Conservation (phyloP, 2,888 invertebrate species). For the Colostygia pectinataria region DNA sequence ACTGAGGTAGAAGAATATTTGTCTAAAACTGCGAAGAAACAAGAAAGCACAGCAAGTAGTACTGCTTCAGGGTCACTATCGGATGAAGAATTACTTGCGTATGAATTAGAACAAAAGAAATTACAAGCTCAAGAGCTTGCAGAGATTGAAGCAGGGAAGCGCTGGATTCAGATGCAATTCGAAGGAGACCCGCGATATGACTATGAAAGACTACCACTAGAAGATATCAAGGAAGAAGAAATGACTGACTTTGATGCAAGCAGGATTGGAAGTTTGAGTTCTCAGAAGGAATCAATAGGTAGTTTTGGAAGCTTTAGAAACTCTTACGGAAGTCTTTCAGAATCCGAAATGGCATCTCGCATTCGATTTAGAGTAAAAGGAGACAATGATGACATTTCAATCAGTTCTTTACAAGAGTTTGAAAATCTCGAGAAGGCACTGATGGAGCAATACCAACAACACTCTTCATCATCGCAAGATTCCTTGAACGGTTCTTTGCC, state of each 20-base stretch:
- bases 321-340: conserved; percentile 95
- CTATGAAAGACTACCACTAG: conserved; percentile 91
- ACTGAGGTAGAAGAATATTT: conserved; percentile 88
- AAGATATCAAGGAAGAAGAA: conserved; percentile 97
- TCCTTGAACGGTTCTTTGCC: conserved; percentile 92
- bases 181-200: conserved; percentile 90
- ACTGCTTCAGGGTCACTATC: conserved; percentile 83
- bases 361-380: conserved; percentile 91
- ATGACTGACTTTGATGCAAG: conserved; percentile 92
- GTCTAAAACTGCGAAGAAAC: conserved; percentile 86
- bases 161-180: conserved; percentile 96
- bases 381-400: conserved; percentile 96
- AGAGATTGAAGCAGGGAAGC: conserved; percentile 88
- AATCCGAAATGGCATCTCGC: conserved; percentile 93
- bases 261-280: conserved; percentile 89
- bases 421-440: conserved; percentile 95
- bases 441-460: conserved; percentile 88
- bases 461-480: conserved; percentile 92
- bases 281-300: conserved; percentile 90
- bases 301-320: conserved; percentile 92
- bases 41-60: conserved; percentile 77
- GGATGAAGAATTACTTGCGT: conserved; percentile 84
- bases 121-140: conserved; percentile 76
- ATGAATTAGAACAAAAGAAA: conserved; percentile 86
- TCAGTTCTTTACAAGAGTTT: conserved; percentile 97